Conservation (phyloP, 1,140 invertebrate genomes). For the Anadara kagoshimensis region DNA sequence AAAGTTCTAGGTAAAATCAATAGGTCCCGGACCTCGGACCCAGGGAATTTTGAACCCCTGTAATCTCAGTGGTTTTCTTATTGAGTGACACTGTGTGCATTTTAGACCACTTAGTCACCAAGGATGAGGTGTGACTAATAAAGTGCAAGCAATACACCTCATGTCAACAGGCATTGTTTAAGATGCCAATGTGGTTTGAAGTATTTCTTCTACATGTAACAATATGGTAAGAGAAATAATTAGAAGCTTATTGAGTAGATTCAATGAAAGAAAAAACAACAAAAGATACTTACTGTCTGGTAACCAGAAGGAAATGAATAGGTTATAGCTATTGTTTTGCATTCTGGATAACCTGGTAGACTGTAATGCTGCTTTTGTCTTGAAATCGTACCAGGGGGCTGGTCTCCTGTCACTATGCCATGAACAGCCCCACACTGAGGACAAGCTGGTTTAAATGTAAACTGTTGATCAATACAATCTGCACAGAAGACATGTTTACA, state of each 20-base stretch:
- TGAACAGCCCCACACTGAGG: constrained; percentile 38
- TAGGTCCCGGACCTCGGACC: no score
- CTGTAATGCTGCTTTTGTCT: background rate
- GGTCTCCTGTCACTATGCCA: constrained; percentile 42
- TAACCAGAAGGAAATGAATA: background rate
- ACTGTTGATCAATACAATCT: constrained; percentile 30
- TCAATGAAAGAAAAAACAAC: background rate
- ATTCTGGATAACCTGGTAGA: background rate
- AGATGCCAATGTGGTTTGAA: background rate
- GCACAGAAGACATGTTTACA: constrained; percentile 31
- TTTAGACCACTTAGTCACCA: no score
- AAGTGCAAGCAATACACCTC: no score
- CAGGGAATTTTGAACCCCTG: no score
- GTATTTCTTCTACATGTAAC: background rate
- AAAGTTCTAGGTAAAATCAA: no score
- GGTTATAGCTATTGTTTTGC: background rate
- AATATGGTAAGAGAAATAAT: background rate
- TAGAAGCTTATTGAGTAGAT: background rate
- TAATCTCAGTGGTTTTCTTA: no score
- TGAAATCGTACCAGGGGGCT: constrained; percentile 36
- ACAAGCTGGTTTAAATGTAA: constrained; percentile 33
- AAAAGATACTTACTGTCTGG: background rate
- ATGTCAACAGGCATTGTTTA: no score
- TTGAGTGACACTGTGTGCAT: no score
- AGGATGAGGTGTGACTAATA: no score